A percentile compares a stretch with the other conserved stretches of the same genome.
phyloP scores from a whole-genome alignment of 2,113 vertebrate genomes.

The Cichladusa arquata region DNA sequence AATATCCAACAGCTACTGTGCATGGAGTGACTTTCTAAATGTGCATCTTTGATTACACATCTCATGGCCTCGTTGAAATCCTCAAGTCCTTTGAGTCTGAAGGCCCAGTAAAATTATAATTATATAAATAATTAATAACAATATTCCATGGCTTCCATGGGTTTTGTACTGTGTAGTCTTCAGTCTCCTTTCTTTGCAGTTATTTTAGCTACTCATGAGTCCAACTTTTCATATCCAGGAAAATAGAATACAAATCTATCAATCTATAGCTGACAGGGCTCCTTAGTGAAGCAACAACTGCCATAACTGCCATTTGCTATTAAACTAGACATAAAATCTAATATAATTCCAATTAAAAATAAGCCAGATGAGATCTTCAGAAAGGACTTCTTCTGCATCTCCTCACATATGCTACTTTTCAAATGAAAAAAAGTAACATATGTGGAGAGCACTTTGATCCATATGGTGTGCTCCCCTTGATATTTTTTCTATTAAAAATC shows the following conservation, averaged over 20 bases:
- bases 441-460: slow-evolving; percentile 54
- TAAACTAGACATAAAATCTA: neutral
- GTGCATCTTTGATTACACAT: neutral
- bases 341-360: slow-evolving; percentile 59
- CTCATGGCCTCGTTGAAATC: neutral
- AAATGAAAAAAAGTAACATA: slow-evolving; percentile 46
- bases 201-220: neutral
- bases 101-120: neutral
- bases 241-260: neutral
- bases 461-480: slow-evolving; percentile 34
- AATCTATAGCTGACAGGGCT: neutral
- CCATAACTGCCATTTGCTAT: neutral
- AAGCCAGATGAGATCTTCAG: slow-evolving; percentile 47
- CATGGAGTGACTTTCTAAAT: neutral
- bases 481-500: slow-evolving; percentile 54
- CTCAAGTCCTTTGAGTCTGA: neutral
- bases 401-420: slow-evolving; percentile 47
- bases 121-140: neutral
- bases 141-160: neutral
- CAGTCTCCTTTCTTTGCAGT: neutral
- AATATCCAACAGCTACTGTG: neutral
- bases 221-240: neutral
- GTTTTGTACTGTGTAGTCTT: neutral
- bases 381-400: slow-evolving; percentile 31
- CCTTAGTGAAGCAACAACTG: neutral